Base-by-base conservation (phyloP, 2,888 invertebrate genomes). In the Stratiomys singularior region DNA sequence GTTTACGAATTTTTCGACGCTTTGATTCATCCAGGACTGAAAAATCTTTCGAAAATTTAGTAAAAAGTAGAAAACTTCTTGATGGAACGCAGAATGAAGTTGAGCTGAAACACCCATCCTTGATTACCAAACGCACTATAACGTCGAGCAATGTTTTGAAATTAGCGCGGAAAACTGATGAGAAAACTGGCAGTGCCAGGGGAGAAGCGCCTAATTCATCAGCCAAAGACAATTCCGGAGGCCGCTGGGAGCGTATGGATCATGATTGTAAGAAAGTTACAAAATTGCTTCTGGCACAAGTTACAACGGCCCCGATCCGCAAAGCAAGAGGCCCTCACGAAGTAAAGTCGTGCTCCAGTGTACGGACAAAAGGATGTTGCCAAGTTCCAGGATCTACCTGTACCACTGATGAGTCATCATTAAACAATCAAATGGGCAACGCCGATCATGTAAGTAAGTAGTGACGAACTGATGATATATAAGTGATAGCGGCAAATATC, bases 361-460 rank as follows among this genome's bases (percentile, higher is more conserved):
- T 15, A 11, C 60, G 15, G n/a, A n/a, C n/a, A n/a, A n/a, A n/a
- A 9, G 18, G 52, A n/a, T 15, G 52, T 4, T 52, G 52, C 15
- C 4, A 4, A 0, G 1, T 0, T 52, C 60, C 60, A 25, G 11
- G 21, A 25, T 64, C 21, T 28, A n/a, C 64, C 28, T n/a, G n/a
- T 13, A 27, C 1, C 1, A 4, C 28, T 13, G 27, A 15, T 1
- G 37, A 37, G 9, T 37, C 37, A 37, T 21, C 64, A 9, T 21
- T 13, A 4, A 25, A n/a, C 7, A 7, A 60, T 5, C 4, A 18
- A 5, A 7, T 2, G 21, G 18, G 60, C 23, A 30, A 64, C n/a
- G 64, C n/a, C 64, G 64, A 64, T 30, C 27, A 64, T 25, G 64
- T 64, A 64, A 64, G 64, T 64, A 64, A 64, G 64, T 64, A 64